A percentile compares a stretch with the other conserved stretches of the same genome.
phyloP scores from a whole-genome alignment of 2,113 vertebrate species.

The Heterocephalus glaber region DNA sequence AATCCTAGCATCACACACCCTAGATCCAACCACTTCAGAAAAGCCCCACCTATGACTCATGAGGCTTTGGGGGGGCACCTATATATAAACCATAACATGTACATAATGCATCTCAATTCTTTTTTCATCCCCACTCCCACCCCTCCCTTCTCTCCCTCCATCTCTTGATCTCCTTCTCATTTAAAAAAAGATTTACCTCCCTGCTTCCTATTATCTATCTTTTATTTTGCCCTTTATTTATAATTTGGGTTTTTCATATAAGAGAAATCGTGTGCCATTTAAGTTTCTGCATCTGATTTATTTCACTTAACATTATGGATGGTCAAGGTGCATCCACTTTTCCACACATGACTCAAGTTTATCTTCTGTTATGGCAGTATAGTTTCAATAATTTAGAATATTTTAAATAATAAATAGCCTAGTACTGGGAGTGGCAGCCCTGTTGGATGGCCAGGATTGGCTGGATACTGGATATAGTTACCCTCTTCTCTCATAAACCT shows the following conservation, averaged over 20 bases:
- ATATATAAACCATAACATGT: neutral
- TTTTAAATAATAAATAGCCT: neutral
- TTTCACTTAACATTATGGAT: neutral
- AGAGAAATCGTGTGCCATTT: neutral
- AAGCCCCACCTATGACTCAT: neutral
- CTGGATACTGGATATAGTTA: rapidly evolving
- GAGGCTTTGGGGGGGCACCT: neutral
- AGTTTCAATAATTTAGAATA: neutral
- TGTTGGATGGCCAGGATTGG: rapidly evolving
- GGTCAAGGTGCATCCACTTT: neutral
- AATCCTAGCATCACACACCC: neutral
- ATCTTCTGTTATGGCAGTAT: neutral
- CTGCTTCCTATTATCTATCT: neutral
- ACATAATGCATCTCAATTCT: neutral
- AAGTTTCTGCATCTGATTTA: neutral
- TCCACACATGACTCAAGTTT: neutral
- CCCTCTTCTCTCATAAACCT: neutral
- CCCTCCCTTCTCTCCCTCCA: neutral
- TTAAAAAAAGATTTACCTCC: neutral
- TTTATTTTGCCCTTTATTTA: neutral
- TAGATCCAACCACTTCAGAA: neutral
- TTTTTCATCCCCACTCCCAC: neutral
- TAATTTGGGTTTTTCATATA: neutral
- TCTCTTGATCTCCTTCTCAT: neutral
- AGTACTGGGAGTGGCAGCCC: rapidly evolving